Base-by-base conservation (phyloP, 2,113 vertebrate genomes). In the Cryptotis parvus region DNA sequence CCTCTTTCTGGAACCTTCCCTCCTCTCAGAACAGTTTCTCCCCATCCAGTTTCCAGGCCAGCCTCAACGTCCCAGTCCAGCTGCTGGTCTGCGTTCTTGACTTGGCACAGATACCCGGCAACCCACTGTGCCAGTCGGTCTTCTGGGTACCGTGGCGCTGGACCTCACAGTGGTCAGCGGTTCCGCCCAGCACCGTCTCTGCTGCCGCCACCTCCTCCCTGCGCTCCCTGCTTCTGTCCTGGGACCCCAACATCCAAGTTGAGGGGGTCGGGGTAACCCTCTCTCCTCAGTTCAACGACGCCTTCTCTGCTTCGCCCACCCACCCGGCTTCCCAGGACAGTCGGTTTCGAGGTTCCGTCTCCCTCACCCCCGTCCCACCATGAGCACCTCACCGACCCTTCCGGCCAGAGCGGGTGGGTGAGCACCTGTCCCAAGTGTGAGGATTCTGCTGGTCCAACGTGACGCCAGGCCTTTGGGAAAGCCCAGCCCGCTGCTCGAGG, bases 41-140 rank as follows among this genome's bases (percentile, higher is more conserved):
- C 31, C 55, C 61, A 61, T 31, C 31, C 55, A 24, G n/a, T 4
- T 6, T 8, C 74, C n/a, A 18, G 65, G 81, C 43, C 33, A 41
- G 3, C 35, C 29, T 31, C 26, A 33, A 58, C 31, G 33, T 43
- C 61, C 66, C 27, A 1, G 24, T 37, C 45, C 77, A 52, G 6
- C n/a, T 29, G 1, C 31, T 1, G 35, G 31, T 41, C 2, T n/a
- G 0, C 20, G 26, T 52, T 7, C 0, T 45, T 6, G 1, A 0
- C 49, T 52, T n/a, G 24, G 15, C 33, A 7, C 89, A 55, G 22
- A 81, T 1, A 10, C 70, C 55, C 45, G 26, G 55, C 16, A 24
- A 20, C 65, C 87, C 69, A 1, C 14, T 6, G 0, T 18, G 55
- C 55, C 55, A 24, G 55, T 18, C 22, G 55, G 20, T 20, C 2